phyloP scores from a whole-genome alignment of 2,888 invertebrate species.

The Plebejus melissa region DNA sequence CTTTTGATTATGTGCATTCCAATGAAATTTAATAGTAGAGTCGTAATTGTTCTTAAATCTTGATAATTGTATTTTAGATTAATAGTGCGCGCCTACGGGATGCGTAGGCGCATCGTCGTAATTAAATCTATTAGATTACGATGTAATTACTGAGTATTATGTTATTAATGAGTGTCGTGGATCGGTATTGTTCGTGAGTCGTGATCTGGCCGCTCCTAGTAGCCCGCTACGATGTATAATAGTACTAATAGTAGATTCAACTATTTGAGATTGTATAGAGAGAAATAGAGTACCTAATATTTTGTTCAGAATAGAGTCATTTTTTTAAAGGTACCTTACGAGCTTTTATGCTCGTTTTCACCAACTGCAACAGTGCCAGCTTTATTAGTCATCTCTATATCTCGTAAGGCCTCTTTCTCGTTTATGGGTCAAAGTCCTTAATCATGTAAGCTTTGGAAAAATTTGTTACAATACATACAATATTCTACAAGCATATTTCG shows the following conservation, averaged over 20 bases:
- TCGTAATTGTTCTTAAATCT: slow-evolving; percentile 31
- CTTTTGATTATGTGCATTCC: not conserved
- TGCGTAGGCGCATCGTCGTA: slow-evolving; percentile 49
- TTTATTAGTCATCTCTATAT: too few species aligned
- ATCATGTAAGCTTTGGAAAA: too few species aligned
- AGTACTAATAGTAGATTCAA: not conserved
- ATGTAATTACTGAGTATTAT: slow-evolving; percentile 59
- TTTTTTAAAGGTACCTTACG: too few species aligned
- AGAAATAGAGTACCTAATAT: too few species aligned
- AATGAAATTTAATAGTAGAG: not conserved
- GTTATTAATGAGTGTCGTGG: slow-evolving; percentile 52
- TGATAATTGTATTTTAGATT: slow-evolving; percentile 69
- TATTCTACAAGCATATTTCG: too few species aligned
- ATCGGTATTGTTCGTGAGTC: slow-evolving; percentile 45
- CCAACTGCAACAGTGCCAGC: too few species aligned
- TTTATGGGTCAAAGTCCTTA: too few species aligned
- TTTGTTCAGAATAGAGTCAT: too few species aligned
- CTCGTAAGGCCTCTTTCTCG: too few species aligned
- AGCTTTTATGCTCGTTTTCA: too few species aligned
- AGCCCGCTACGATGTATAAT: not conserved
- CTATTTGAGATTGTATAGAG: not conserved
- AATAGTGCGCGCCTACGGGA: slow-evolving; percentile 46
- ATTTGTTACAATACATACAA: too few species aligned
- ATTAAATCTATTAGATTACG: slow-evolving; percentile 67
- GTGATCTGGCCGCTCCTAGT: slow-evolving; percentile 41